These are phyloP conservation scores for Isichthys henryi DNA, from an alignment of 2,113 vertebrate genomes.

Conservation along the genomic window DNA sequence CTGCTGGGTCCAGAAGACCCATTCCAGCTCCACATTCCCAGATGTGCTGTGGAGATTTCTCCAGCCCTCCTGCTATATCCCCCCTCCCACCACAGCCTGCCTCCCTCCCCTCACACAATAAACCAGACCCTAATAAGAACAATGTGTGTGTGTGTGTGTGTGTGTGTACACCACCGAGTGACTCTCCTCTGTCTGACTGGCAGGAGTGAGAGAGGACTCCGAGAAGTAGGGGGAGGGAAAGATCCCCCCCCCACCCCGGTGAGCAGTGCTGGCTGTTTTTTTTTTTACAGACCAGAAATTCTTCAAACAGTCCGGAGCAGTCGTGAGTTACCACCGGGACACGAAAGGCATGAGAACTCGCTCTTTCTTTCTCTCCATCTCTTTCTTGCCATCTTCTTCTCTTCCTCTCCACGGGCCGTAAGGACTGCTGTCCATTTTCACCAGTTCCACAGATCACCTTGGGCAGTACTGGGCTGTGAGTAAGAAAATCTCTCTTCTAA, in stretches of 20 bases:
- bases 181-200: conserved; percentile 20
- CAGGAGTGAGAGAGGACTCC: conserved; percentile 37
- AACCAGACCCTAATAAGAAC: conserved; percentile 75
- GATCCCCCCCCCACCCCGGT: conserved; percentile 34
- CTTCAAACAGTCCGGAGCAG: conserved; percentile 47
- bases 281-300: conserved; percentile 40
- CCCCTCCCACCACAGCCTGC: conserved; percentile 23
- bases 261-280: conserved; percentile 20
- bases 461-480: background rate
- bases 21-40: background rate
- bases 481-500: background rate
- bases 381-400: conserved; percentile 5
- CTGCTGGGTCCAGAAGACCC: background rate
- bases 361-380: conserved; percentile 21
- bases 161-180: conserved; percentile 46
- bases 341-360: conserved; percentile 22
- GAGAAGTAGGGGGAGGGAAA: conserved; percentile 44
- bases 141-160: conserved; percentile 79
- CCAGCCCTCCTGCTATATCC: conserved; percentile 6
- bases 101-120: conserved; percentile 57
- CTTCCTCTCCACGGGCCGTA: conserved; percentile 11
- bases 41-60: conserved; percentile 21
- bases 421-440: conserved; percentile 19
- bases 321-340: conserved; percentile 28
- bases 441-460: background rate